Evolutionary conservation across 2,888 invertebrate genomes (phyloP).

Genomic region (Choreutis nemorana): DNA sequence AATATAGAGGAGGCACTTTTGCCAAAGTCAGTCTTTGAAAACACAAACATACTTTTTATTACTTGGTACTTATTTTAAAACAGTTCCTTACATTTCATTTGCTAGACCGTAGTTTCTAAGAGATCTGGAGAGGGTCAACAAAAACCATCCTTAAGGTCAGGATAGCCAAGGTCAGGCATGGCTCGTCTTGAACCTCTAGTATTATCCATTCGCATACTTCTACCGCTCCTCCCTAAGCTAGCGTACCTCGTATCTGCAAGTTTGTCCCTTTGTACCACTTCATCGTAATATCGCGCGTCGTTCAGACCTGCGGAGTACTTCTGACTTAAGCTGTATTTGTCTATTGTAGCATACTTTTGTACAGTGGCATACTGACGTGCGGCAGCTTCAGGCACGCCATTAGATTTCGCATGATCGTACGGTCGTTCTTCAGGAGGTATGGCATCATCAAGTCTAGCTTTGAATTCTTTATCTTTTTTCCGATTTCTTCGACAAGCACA

Average conservation of each 20-base stretch:
- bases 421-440: conserved; percentile 67
- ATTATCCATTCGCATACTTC: conserved; percentile 44
- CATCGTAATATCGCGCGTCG: conserved; percentile 60
- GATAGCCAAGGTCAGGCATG: conserved; percentile 59
- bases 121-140: conserved; percentile 73
- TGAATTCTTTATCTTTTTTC: conserved; percentile 68
- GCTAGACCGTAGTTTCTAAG: conserved; percentile 47
- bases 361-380: conserved; percentile 55
- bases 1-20: conserved; percentile 38
- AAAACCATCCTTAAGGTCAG: conserved; percentile 74
- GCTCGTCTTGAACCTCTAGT: conserved; percentile 46
- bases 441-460: conserved; percentile 67
- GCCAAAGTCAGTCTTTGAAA: conserved; percentile 54
- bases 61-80: conserved; percentile 11
- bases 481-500: conserved; percentile 69
- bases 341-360: conserved; percentile 62
- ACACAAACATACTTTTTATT: conserved; percentile 1
- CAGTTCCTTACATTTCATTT: conserved; percentile 16
- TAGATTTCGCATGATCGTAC: conserved; percentile 66
- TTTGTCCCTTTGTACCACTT: conserved; percentile 60
- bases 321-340: conserved; percentile 62
- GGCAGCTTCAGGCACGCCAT: conserved; percentile 49
- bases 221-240: conserved; percentile 51
- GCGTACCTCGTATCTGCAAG: conserved; percentile 59
- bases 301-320: conserved; percentile 62